Conservation (phyloP, 2,797 vertebrate species). For the Gymnothorax reevesii region DNA sequence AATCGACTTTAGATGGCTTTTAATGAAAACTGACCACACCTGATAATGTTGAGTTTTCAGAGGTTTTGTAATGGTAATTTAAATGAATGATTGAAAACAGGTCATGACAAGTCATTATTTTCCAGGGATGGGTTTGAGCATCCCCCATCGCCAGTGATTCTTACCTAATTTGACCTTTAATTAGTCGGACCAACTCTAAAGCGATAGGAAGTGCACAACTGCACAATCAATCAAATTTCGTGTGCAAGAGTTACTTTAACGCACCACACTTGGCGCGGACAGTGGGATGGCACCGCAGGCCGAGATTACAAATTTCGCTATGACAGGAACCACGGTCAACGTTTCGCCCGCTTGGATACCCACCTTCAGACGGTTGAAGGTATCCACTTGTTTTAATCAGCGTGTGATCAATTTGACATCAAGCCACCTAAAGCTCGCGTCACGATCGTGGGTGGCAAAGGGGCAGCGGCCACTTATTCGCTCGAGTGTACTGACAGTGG, state of each 20-base stretch:
- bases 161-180: not conserved
- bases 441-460: not conserved
- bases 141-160: not conserved
- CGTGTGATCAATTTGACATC: not conserved
- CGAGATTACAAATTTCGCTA: not conserved
- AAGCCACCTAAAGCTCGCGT: not conserved
- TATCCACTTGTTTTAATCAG: not conserved
- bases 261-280: not conserved
- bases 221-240: slow-evolving; percentile 3
- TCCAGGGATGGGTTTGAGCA: too few species aligned
- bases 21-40: too few species aligned
- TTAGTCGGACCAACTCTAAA: not conserved
- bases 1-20: too few species aligned
- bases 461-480: not conserved
- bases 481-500: not conserved
- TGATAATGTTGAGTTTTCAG: too few species aligned
- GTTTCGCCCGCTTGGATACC: not conserved
- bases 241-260: not conserved
- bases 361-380: not conserved
- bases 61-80: too few species aligned
- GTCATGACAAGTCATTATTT: too few species aligned
- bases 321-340: slow-evolving; percentile 4
- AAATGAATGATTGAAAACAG: too few species aligned
- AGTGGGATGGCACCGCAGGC: not conserved
- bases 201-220: not conserved